Conservation (phyloP, 2,888 invertebrate species). For the Tyria jacobaeae region DNA sequence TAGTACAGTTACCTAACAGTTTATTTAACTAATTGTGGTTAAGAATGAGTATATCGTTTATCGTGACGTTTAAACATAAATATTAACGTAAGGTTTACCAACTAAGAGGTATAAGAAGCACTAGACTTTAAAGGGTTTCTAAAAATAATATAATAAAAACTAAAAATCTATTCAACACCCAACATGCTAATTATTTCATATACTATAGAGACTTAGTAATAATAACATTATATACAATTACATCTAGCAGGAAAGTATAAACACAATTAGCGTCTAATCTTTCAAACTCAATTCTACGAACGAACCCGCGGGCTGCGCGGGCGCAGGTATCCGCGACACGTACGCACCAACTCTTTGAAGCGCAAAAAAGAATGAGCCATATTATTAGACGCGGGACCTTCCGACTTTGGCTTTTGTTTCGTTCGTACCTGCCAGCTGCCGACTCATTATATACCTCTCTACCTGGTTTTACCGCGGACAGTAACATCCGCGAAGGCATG, state of each 20-base stretch:
- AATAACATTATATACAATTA: not conserved
- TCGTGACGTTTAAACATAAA: too few relatives aligned
- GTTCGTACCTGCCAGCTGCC: conserved; percentile 50
- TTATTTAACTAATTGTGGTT: too few relatives aligned
- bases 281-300: conserved; percentile 17
- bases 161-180: not conserved
- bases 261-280: conserved; percentile 13
- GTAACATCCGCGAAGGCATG: conserved; percentile 21
- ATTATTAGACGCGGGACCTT: conserved; percentile 39
- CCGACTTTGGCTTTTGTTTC: conserved; percentile 41
- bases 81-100: not conserved
- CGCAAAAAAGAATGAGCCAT: conserved; percentile 32
- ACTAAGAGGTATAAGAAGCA: not conserved
- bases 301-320: conserved; percentile 5
- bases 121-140: not conserved
- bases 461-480: conserved; percentile 50
- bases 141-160: too few relatives aligned
- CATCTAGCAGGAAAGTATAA: conserved; percentile 3
- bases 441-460: conserved; percentile 67
- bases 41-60: too few relatives aligned
- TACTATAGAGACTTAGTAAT: not conserved
- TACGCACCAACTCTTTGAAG: conserved; percentile 31
- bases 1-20: too few relatives aligned
- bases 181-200: too few relatives aligned
- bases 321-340: conserved; percentile 16